These are phyloP conservation scores for Mycogona germanica DNA, from an alignment of 2,888 invertebrate genomes.

Conservation along the genomic window DNA sequence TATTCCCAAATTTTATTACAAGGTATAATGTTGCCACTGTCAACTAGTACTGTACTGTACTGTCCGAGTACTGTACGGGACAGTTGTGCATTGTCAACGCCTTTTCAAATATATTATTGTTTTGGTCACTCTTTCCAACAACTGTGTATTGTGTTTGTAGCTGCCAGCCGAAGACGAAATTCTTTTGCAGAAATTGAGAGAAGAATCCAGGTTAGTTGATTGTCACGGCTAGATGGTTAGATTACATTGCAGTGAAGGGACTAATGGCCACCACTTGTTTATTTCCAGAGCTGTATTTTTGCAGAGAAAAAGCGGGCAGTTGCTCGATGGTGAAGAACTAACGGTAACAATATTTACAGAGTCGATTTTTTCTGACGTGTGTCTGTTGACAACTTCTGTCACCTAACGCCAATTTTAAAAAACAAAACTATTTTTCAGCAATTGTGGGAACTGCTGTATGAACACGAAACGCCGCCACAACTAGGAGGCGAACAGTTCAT, in stretches of 20 bases:
- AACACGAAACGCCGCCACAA: slow-evolving; percentile 59
- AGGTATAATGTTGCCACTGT: slow-evolving; percentile 25
- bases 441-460: slow-evolving; percentile 71
- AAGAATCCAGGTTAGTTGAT: too few relatives aligned
- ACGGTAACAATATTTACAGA: slow-evolving; percentile 31
- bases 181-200: slow-evolving; percentile 64
- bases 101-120: neutral
- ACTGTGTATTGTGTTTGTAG: slow-evolving; percentile 27
- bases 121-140: neutral
- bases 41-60: too few relatives aligned
- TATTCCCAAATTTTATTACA: slow-evolving; percentile 34
- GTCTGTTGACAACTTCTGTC: too few relatives aligned
- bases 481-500: slow-evolving; percentile 69
- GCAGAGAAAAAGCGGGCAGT: slow-evolving; percentile 67
- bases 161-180: slow-evolving; percentile 64
- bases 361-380: neutral
- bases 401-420: neutral
- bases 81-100: too few relatives aligned
- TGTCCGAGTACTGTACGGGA: too few relatives aligned
- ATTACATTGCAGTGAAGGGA: too few relatives aligned
- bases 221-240: too few relatives aligned
- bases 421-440: slow-evolving; percentile 38
- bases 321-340: slow-evolving; percentile 76
- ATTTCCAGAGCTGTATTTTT: slow-evolving; percentile 76
- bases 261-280: too few relatives aligned